Base-by-base conservation (phyloP, 2,113 vertebrate genomes). In the Collichthys lucidus region DNA sequence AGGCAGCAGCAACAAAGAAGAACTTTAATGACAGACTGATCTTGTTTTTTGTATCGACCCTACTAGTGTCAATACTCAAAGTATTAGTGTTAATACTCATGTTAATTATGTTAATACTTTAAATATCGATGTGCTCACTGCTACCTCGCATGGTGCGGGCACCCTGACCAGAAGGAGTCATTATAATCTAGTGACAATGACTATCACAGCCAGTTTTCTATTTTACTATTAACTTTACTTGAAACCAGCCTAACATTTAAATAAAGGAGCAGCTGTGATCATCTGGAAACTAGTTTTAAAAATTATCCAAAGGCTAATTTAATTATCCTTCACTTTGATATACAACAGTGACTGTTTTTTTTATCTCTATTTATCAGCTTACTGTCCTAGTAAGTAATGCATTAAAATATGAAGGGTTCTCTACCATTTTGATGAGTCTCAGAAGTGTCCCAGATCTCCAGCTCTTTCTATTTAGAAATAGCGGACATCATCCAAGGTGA, bases 401-500 rank as follows among this genome's bases (percentile, higher is more conserved):
- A 63, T 57, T 85, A n/a, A 26, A 42, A 67, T 35, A 63, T 20
- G 22, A 57, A 56, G 26, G 19, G 46, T 76, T 68, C 15, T 1
- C 52, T 52, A 35, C 35, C 35, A 35, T 35, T 35, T 8, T 35
- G 35, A 35, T 8, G 1, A 40, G 35, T 40, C 35, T 8, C 31
- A 35, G 15, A 65, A 44, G 31, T 53, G 19, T 42, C 46, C 59
- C 49, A 78, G 20, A 83, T 56, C 35, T 3, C 11, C 29, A 55
- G 49, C 40, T 49, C 52, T 68, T 22, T 16, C 4, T 57, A 0
- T 57, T 22, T 26, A 20, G 15, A 47, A 47, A 19, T 24, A 71
- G 47, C 20, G 31, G 50, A 46, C 49, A 24, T 44, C 19, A 16
- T 26, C 44, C 11, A 8, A 12, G 24, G 22, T 65, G 35, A 46